Conservation (phyloP, 2,113 vertebrate genomes). For the Genyomyrus donnyi region DNA sequence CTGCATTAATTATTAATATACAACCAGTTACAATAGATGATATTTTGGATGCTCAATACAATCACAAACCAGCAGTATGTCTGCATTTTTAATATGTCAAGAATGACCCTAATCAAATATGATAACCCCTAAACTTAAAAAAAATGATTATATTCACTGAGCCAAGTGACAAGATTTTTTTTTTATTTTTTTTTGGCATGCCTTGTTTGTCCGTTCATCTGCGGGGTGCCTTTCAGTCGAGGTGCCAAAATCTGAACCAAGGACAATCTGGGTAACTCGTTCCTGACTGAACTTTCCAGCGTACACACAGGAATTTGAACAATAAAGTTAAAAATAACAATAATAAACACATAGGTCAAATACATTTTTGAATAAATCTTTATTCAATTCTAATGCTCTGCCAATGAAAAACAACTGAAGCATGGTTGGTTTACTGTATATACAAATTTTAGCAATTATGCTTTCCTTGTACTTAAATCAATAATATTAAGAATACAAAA, state of each 20-base stretch:
- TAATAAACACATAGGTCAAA: background rate
- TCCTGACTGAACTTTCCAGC: background rate
- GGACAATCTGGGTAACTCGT: constrained; percentile 46
- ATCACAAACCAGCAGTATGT: constrained; percentile 24
- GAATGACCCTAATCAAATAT: constrained; percentile 51
- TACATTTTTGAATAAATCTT: background rate
- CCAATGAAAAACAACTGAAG: background rate
- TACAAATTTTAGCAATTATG: background rate
- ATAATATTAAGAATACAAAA: background rate
- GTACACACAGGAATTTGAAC: background rate
- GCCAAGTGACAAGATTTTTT: constrained; percentile 51
- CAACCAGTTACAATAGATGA: background rate
- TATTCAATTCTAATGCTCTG: background rate
- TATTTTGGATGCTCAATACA: background rate
- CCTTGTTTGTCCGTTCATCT: constrained; percentile 55
- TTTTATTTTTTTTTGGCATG: constrained; percentile 45
- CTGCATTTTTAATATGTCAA: constrained; percentile 46
- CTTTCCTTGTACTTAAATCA: background rate
- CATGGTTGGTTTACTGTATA: background rate
- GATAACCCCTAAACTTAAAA: constrained; percentile 55
- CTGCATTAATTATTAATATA: constrained; percentile 4
- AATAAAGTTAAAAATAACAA: background rate
- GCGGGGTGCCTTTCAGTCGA: constrained; percentile 50
- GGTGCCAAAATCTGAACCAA: constrained; percentile 52
- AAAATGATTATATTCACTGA: constrained; percentile 47